These are phyloP conservation scores for Anagrus nilaparvatae DNA, from an alignment of 1,140 invertebrate genomes.

Conservation along the genomic window DNA sequence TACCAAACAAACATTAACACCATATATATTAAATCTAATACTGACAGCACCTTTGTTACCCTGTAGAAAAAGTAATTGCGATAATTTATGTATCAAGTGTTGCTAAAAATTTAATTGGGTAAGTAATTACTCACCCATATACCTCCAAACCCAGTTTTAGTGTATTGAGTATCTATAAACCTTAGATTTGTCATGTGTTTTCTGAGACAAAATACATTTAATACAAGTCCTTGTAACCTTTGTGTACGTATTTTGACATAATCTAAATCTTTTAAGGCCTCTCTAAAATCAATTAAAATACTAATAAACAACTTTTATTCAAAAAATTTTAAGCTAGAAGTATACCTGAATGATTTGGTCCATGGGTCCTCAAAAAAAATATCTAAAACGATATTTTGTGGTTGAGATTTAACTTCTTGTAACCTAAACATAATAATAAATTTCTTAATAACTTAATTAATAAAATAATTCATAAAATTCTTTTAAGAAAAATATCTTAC, in stretches of 20 bases:
- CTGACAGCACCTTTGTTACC: slow-evolving; percentile 92
- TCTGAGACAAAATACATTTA: slow-evolving; percentile 65
- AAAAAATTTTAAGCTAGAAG: no score
- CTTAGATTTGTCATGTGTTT: slow-evolving; percentile 69
- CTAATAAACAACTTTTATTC: slow-evolving; percentile 5
- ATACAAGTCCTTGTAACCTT: slow-evolving; percentile 67
- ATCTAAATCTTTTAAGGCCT: slow-evolving; percentile 54
- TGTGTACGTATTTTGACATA: slow-evolving; percentile 71
- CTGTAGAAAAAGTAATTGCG: slow-evolving; percentile 38
- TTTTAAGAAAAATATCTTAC: slow-evolving; percentile 35
- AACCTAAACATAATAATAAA: slow-evolving; percentile 45
- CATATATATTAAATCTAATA: slow-evolving; percentile 74
- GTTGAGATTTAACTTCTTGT: slow-evolving; percentile 83
- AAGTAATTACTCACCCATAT: slow-evolving; percentile 57
- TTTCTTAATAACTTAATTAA: neutral
- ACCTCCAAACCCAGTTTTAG: slow-evolving; percentile 78
- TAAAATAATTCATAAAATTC: slow-evolving; percentile 3
- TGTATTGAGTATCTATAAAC: slow-evolving; percentile 75
- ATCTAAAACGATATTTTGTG: slow-evolving; percentile 72
- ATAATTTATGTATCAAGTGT: neutral
- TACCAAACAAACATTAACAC: slow-evolving; percentile 75
- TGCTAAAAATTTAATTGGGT: neutral
- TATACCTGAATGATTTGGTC: slow-evolving; percentile 57
- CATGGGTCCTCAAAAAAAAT: slow-evolving; percentile 75
- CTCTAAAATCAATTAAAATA: slow-evolving; percentile 38